Evolutionary conservation across 2,797 vertebrate genomes (phyloP).

Genomic region (Aplochiton taeniatus): DNA sequence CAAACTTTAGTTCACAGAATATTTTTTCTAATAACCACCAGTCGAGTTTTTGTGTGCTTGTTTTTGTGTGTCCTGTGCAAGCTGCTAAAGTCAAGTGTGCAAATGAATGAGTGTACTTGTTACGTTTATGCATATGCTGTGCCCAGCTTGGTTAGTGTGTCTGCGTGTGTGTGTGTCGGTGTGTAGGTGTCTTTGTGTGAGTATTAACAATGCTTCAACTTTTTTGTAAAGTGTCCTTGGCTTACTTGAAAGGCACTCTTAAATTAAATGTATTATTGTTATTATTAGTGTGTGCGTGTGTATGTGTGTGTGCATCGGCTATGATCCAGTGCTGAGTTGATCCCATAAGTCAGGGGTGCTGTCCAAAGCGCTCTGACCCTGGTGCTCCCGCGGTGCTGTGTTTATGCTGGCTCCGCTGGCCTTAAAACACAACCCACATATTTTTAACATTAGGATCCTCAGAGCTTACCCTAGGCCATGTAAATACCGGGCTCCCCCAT

Average conservation of each 20-base stretch:
- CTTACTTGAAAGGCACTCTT: too few species aligned
- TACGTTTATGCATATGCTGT: background rate
- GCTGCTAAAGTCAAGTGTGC: background rate
- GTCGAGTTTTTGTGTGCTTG: too few species aligned
- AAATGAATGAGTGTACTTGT: background rate
- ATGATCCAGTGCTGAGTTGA: constrained; percentile 51
- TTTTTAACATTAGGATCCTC: constrained; percentile 71
- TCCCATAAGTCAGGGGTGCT: constrained; percentile 59
- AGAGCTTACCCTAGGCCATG: constrained; percentile 49
- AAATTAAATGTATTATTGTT: too few species aligned
- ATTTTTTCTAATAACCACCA: too few species aligned
- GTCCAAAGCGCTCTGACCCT: constrained; percentile 65
- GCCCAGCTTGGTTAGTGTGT: background rate
- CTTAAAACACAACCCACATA: constrained; percentile 70
- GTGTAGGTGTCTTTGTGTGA: background rate
- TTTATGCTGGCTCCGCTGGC: constrained; percentile 66
- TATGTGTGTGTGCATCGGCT: constrained; percentile 11
- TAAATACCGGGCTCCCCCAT: constrained; percentile 61
- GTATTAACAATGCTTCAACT: too few species aligned
- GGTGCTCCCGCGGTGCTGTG: constrained; percentile 49
- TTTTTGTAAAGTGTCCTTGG: background rate
- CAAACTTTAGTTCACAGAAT: constrained; percentile 6
- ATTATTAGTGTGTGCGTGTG: background rate
- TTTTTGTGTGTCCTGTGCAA: background rate
- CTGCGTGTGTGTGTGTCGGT: background rate